Percentiles rank a stretch among this genome's conserved stretches.
Evolutionary conservation across 2,888 invertebrate species (phyloP).

Genomic region (Anorthoa munda): DNA sequence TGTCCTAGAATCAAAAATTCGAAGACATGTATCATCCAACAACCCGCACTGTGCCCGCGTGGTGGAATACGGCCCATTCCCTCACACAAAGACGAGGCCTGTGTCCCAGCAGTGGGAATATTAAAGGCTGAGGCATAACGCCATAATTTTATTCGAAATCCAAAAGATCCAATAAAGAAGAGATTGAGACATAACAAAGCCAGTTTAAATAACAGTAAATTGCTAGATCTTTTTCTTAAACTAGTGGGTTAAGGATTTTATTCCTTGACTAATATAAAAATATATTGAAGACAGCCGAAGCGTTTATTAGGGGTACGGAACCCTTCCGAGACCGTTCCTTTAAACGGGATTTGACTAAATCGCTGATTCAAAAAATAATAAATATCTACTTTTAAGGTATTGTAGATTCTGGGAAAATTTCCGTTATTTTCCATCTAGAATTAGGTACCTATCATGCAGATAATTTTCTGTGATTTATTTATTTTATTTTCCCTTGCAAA

Average conservation of each 20-base stretch:
- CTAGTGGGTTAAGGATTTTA: conserved; percentile 50
- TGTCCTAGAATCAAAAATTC: too few relatives aligned
- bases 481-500: too few relatives aligned
- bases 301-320: conserved; percentile 56
- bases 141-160: neutral
- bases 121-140: too few relatives aligned
- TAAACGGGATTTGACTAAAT: conserved; percentile 41
- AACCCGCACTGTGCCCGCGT: too few relatives aligned
- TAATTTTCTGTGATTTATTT: neutral
- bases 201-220: conserved; percentile 53
- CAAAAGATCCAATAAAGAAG: neutral
- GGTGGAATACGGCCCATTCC: too few relatives aligned
- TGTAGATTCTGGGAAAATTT: neutral
- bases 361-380: conserved; percentile 53
- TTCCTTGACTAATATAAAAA: conserved; percentile 57
- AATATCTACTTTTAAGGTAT: neutral
- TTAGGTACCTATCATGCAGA: neutral
- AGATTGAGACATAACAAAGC: conserved; percentile 25
- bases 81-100: too few relatives aligned
- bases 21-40: too few relatives aligned
- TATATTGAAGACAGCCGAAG: conserved; percentile 55
- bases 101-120: too few relatives aligned
- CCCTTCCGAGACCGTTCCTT: conserved; percentile 40
- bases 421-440: neutral
- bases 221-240: conserved; percentile 41